Percentiles rank a stretch among this genome's conserved stretches.
phyloP scores from a whole-genome alignment of 1,140 invertebrate genomes.

The Periplaneta americana region DNA sequence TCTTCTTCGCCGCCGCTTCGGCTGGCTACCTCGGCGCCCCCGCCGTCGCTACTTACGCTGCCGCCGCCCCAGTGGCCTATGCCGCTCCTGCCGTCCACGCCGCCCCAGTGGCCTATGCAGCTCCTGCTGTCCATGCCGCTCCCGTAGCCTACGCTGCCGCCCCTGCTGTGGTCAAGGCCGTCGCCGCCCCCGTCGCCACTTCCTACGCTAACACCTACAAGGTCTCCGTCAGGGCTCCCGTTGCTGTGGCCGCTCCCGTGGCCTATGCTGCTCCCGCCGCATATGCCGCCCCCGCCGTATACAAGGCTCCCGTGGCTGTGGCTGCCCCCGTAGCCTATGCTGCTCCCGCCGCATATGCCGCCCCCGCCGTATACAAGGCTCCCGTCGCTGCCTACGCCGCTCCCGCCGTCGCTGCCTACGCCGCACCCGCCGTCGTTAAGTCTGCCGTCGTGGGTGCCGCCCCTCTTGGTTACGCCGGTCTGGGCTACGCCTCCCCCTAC shows the following conservation, averaged over 20 bases:
- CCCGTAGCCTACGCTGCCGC: slow-evolving; percentile 16
- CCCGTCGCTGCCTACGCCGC: slow-evolving; percentile 11
- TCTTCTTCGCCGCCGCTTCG: slow-evolving; percentile 31
- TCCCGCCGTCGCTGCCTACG: slow-evolving; percentile 20
- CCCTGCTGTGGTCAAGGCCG: slow-evolving; percentile 1
- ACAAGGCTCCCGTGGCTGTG: slow-evolving; percentile 25
- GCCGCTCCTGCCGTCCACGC: slow-evolving; percentile 25
- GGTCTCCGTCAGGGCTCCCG: slow-evolving; percentile 26
- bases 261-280: not conserved
- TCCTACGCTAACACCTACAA: slow-evolving; percentile 30
- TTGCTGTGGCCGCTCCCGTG: slow-evolving; percentile 27
- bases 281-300: not conserved
- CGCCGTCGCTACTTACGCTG: not conserved
- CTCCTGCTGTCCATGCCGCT: slow-evolving; percentile 18
- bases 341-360: slow-evolving; percentile 18
- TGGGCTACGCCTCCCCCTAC: slow-evolving; percentile 16
- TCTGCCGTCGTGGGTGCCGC: slow-evolving; percentile 12
- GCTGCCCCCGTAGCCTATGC: slow-evolving; percentile 29
- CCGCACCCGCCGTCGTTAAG: slow-evolving; percentile 22
- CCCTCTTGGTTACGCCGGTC: slow-evolving; percentile 21
- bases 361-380: slow-evolving; percentile 15
- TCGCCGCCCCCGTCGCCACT: slow-evolving; percentile 20
- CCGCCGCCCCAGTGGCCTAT: slow-evolving; percentile 23
- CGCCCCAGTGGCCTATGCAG: slow-evolving; percentile 27
- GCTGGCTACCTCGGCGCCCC: slow-evolving; percentile 34